Base-by-base conservation (phyloP, 2,113 vertebrate genomes). In the Xenotilapia caudafasciata region DNA sequence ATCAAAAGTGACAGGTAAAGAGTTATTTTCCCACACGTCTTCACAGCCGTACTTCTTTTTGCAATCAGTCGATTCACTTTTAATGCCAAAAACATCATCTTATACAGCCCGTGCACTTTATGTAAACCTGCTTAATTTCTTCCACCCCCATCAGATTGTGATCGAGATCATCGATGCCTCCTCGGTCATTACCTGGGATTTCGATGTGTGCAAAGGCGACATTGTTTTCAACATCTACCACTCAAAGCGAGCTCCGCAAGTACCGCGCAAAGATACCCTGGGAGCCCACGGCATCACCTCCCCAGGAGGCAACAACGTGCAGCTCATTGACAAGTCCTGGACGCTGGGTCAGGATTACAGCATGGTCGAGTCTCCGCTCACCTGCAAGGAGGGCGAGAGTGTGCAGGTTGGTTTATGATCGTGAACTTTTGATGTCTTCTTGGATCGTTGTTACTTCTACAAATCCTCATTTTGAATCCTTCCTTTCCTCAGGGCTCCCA, bases 171-270 rank as follows among this genome's bases (percentile, higher is more conserved):
- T 98, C 68, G 98, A 99, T 1, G 98, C 98, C 83, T 97, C 98
- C 3, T 99, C 98, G 0, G 98, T 99, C 85, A 98, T 99, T 96
- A 99, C 98, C 0, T 99, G 99, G 98, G 98, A 99, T 95, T 99
- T 99, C 58, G 99, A 99, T 0, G 98, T 99, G 84, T 99, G 98
- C 94, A 99, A 98, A 94, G 99, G 99, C 0, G 98, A 99, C 86
- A 96, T 99, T 2, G 97, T 98, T 40, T 99, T 99, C 89, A 99
- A 98, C 93, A 98, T 99, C 93, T 99, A 97, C 87, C 98, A 99
- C 94, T 98, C 98, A 70, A 99, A 99, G 90, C 95, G 97, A 79
- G 96, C 98, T 1, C 98, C 98, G 0, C 98, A 98, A 93, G 96
- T 96, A 1, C 97, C 98, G 1, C 98, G 98, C 11, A 98, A 98